Percentiles rank a stretch among this genome's conserved stretches.
Evolutionary conservation across 2,888 invertebrate species (phyloP).

Genomic region (Acronicta aceris): DNA sequence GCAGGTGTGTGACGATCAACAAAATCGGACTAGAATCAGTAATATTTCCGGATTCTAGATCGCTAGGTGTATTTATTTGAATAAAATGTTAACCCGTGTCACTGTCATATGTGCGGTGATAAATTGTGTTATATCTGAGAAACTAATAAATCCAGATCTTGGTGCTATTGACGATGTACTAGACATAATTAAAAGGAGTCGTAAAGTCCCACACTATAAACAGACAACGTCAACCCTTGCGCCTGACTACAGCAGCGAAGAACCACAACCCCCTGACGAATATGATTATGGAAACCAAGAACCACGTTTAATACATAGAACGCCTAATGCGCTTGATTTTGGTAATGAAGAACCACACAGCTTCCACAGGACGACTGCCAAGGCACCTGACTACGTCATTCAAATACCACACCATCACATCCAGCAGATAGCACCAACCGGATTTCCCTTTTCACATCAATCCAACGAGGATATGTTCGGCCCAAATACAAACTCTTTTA

Average conservation of each 20-base stretch:
- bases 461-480: conserved; percentile 4
- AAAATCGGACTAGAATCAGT: conserved; percentile 20
- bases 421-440: not conserved
- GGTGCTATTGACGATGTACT: conserved; percentile 46
- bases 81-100: conserved; percentile 26
- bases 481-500: not conserved
- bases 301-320: not conserved
- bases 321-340: not conserved
- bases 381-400: not conserved
- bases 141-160: conserved; percentile 23
- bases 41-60: conserved; percentile 2
- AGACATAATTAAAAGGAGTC: conserved; percentile 23
- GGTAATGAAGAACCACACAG: not conserved
- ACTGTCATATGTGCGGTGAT: conserved; percentile 10
- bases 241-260: not conserved
- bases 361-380: too few species aligned
- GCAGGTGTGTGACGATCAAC: not conserved
- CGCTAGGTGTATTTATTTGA: conserved; percentile 5
- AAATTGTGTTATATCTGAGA: conserved; percentile 11
- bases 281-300: not conserved
- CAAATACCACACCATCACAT: not conserved
- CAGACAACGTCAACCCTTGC: not conserved
- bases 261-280: not conserved
- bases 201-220: not conserved
- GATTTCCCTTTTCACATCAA: conserved; percentile 7